These are phyloP conservation scores for Eulemur rufifrons DNA, from an alignment of 2,113 vertebrate species.

Conservation along the genomic window DNA sequence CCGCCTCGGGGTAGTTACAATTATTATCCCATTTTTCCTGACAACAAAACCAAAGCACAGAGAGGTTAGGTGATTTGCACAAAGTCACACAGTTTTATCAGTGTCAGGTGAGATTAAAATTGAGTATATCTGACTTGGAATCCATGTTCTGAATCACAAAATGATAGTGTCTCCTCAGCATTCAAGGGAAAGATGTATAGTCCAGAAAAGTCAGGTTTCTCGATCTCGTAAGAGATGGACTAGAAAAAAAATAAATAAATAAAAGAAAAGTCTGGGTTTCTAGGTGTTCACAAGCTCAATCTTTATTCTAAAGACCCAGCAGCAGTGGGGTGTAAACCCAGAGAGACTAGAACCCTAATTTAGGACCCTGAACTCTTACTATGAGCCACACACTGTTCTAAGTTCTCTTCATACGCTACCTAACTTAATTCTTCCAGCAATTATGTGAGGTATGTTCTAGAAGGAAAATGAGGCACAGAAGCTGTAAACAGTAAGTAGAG, in stretches of 20 bases:
- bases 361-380: not conserved
- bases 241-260: no score
- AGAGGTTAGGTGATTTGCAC: not conserved
- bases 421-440: not conserved
- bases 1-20: not conserved
- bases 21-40: not conserved
- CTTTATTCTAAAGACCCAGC: not conserved
- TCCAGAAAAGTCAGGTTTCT: not conserved
- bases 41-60: not conserved
- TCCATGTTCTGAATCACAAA: not conserved
- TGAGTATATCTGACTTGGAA: not conserved
- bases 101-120: not conserved
- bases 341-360: not conserved
- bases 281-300: not conserved
- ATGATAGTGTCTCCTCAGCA: not conserved
- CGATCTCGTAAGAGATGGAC: no score
- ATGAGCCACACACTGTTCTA: not conserved
- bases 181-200: not conserved
- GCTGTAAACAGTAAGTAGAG: accelerated
- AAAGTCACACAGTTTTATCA: not conserved
- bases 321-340: not conserved
- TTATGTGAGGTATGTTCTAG: not conserved
- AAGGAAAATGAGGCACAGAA: not conserved
- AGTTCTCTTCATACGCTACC: not conserved
- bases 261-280: not conserved